A percentile compares a stretch with the other conserved stretches of the same genome.
These are phyloP conservation scores for Cacoxenus indagator DNA, from an alignment of 2,888 invertebrate genomes.

Conservation along the genomic window DNA sequence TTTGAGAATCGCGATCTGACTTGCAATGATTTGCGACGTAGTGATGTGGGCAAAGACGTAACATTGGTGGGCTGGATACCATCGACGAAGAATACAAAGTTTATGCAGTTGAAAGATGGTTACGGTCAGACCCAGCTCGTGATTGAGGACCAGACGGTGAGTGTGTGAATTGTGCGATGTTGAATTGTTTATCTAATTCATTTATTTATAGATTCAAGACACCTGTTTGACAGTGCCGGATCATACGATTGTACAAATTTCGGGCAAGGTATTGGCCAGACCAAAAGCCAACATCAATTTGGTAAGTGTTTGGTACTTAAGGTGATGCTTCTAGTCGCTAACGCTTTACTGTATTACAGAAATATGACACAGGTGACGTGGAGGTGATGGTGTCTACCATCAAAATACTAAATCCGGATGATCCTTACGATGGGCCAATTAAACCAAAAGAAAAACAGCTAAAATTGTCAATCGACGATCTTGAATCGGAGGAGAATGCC, in stretches of 20 bases:
- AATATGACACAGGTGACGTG: conserved; percentile 75
- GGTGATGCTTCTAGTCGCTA: not conserved
- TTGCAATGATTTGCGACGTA: conserved; percentile 68
- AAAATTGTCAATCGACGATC: conserved; percentile 64
- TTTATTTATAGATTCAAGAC: conserved; percentile 51
- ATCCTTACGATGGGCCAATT: conserved; percentile 67
- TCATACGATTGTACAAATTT: conserved; percentile 66
- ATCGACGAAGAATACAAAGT: conserved; percentile 65
- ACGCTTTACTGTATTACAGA: conserved; percentile 50
- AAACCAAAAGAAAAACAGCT: conserved; percentile 61
- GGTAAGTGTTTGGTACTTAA: conserved; percentile 45
- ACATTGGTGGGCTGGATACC: conserved; percentile 71
- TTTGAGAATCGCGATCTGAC: conserved; percentile 71
- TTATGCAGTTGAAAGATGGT: conserved; percentile 71
- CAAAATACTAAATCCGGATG: conserved; percentile 72
- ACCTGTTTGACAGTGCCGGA: conserved; percentile 59
- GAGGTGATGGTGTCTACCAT: conserved; percentile 73
- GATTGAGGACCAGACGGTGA: conserved; percentile 66
- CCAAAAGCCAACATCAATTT: conserved; percentile 68
- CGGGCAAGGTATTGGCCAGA: conserved; percentile 68
- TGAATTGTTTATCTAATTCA: not conserved
- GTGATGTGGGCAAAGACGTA: conserved; percentile 66
- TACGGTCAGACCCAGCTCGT: conserved; percentile 71
- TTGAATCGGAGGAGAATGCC: conserved; percentile 47
- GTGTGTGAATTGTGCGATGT: conserved; percentile 8